Conservation (phyloP, 2,113 vertebrate genomes). For the Elgaria multicarinata region DNA sequence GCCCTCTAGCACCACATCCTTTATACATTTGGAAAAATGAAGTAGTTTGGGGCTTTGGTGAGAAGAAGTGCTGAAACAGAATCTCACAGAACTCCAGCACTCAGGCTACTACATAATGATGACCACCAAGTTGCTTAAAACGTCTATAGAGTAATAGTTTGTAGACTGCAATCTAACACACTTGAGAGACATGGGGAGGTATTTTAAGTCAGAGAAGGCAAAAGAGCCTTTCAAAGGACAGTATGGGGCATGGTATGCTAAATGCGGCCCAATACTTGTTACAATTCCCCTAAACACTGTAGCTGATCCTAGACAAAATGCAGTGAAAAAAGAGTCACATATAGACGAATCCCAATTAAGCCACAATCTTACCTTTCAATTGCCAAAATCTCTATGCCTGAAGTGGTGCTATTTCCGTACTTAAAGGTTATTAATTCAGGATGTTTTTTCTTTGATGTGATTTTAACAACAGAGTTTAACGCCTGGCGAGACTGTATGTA, state of each 20-base stretch:
- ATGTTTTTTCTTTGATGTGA: conserved; percentile 99
- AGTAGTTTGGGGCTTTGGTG: background rate
- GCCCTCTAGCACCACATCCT: background rate
- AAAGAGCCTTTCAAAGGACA: background rate
- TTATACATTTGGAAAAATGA: background rate
- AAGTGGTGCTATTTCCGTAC: conserved; percentile 92
- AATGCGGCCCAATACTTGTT: background rate
- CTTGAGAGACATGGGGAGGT: background rate
- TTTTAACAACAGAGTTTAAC: conserved; percentile 96
- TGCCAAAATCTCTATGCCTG: conserved; percentile 93
- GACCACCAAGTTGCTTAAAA: background rate
- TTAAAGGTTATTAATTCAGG: conserved; percentile 99
- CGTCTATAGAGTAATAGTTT: background rate
- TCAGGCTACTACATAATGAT: background rate
- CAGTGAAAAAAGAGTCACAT: background rate
- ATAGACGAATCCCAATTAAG: background rate
- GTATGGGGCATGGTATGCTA: background rate
- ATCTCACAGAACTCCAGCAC: background rate
- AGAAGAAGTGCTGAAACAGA: background rate
- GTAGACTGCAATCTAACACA: background rate
- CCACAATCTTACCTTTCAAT: conserved; percentile 89
- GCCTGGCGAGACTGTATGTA: conserved; percentile 98
- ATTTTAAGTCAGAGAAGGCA: background rate
- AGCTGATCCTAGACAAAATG: background rate
- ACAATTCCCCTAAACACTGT: background rate